These are phyloP conservation scores for Miltochrista miniata DNA, from an alignment of 2,888 invertebrate genomes.

Conservation along the genomic window DNA sequence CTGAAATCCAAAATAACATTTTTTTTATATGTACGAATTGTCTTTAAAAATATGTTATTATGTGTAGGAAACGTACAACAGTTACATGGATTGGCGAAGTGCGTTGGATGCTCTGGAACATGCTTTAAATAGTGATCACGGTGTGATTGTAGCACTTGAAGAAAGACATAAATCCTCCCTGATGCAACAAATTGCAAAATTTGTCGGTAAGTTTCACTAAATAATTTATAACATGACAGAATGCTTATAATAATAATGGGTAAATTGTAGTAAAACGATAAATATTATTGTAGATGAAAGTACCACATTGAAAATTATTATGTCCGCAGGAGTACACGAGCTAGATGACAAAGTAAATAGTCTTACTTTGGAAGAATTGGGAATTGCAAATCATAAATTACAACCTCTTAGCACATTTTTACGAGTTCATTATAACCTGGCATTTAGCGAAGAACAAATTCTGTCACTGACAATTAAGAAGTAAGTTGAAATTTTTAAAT, in stretches of 20 bases:
- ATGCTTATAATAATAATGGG: too few species aligned
- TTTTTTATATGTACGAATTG: too few species aligned
- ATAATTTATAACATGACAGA: background rate
- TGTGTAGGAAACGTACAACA: background rate
- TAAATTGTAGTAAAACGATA: too few species aligned
- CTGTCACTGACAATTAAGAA: background rate
- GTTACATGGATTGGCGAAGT: background rate
- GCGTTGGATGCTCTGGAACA: slow-evolving; percentile 21
- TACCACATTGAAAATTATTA: too few species aligned
- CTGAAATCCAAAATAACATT: too few species aligned
- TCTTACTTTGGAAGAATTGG: slow-evolving; percentile 4
- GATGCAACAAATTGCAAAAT: slow-evolving; percentile 14
- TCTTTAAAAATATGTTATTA: too few species aligned
- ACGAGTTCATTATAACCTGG: slow-evolving; percentile 1
- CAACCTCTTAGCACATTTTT: background rate
- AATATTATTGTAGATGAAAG: background rate
- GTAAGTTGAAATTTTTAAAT: background rate
- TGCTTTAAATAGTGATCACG: slow-evolving; percentile 7
- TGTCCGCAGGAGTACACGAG: slow-evolving; percentile 21
- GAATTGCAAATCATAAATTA: slow-evolving; percentile 25
- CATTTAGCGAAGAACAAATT: slow-evolving; percentile 15
- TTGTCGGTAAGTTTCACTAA: slow-evolving; percentile 16
- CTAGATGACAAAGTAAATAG: background rate
- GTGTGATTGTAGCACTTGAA: slow-evolving; percentile 8
- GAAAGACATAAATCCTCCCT: slow-evolving; percentile 6